Evolutionary conservation across 2,113 vertebrate species (phyloP).

Genomic region (Tupaia tana): DNA sequence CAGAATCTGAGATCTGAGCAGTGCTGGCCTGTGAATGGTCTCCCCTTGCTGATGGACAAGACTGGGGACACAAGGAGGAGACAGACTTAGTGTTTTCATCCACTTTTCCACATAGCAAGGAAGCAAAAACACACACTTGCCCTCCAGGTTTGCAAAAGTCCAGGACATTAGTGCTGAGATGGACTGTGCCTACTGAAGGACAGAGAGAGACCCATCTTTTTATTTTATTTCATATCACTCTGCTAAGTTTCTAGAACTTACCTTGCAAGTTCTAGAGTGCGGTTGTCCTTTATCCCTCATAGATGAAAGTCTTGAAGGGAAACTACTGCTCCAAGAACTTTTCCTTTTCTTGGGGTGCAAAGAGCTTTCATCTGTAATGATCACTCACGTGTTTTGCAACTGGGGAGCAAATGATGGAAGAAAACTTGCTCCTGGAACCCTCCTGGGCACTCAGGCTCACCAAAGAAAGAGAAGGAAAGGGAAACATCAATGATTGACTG

Average conservation of each 20-base stretch:
- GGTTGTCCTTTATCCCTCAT: neutral
- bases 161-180: neutral
- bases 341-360: neutral
- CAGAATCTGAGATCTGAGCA: neutral
- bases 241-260: neutral
- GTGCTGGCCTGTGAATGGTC: neutral
- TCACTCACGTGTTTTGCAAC: neutral
- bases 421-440: neutral
- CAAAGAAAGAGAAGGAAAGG: neutral
- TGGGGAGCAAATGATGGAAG: neutral
- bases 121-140: neutral
- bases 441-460: neutral
- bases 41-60: neutral
- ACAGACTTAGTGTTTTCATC: neutral
- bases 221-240: neutral
- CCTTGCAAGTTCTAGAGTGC: conserved; percentile 14
- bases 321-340: neutral
- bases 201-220: neutral
- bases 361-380: neutral
- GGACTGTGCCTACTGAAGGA: neutral
- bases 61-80: neutral
- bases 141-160: neutral
- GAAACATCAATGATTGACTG: neutral
- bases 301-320: conserved; percentile 21
- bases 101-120: neutral